Conservation (phyloP, 2,797 vertebrate genomes). For the Siniperca scherzeri region DNA sequence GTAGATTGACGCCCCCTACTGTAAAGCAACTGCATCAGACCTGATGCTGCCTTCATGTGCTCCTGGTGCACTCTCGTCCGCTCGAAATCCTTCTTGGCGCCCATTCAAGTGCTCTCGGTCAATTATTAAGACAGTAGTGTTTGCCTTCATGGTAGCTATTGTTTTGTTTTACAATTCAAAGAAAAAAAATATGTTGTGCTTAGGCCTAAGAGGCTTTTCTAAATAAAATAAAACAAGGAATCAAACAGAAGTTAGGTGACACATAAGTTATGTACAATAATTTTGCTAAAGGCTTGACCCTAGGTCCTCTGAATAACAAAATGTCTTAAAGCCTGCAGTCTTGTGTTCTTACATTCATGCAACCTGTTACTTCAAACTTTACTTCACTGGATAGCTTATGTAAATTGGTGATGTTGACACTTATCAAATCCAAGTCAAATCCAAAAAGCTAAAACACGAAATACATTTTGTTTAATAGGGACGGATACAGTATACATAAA, state of each 20-base stretch:
- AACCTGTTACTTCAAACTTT: too few species aligned
- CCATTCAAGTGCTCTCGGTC: background rate
- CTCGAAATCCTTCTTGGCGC: background rate
- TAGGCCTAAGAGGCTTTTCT: background rate
- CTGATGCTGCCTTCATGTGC: conserved; percentile 24
- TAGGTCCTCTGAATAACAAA: background rate
- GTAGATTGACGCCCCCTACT: conserved; percentile 57
- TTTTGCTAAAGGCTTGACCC: background rate
- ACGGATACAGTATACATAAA: too few species aligned
- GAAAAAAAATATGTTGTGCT: background rate
- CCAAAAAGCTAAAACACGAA: too few species aligned
- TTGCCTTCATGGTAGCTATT: background rate
- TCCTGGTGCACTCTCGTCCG: background rate
- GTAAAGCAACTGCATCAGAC: conserved; percentile 17
- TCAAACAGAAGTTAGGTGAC: background rate
- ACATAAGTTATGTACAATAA: background rate
- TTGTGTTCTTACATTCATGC: background rate
- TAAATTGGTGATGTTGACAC: background rate
- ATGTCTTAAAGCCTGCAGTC: background rate
- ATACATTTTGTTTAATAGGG: too few species aligned
- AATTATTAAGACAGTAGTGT: background rate
- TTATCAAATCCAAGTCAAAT: too few species aligned
- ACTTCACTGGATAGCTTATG: background rate
- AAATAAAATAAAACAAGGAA: background rate
- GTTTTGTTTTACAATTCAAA: conserved; percentile 5